Conservation (phyloP, 2,888 invertebrate genomes). For the Lingula anatina region DNA sequence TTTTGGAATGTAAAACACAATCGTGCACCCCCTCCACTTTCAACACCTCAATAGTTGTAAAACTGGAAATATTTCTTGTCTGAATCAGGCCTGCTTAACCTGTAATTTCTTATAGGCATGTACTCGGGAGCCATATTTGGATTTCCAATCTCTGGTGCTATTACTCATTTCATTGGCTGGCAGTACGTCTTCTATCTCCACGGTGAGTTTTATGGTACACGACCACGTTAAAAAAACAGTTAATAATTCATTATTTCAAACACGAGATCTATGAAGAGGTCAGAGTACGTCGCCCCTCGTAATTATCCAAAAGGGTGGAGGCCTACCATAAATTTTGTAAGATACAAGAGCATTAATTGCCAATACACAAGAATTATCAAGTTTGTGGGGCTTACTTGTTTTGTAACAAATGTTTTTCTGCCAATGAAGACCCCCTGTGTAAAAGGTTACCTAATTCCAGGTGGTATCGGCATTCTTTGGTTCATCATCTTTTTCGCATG, state of each 20-base stretch:
- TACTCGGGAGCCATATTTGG: constrained; percentile 46
- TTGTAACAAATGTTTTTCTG: too few relatives aligned
- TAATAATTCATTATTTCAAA: too few relatives aligned
- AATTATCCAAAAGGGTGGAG: not conserved
- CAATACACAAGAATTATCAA: too few relatives aligned
- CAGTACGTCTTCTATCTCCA: constrained; percentile 39
- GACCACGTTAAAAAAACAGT: too few relatives aligned
- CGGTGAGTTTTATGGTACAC: constrained; percentile 24
- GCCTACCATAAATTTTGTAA: not conserved
- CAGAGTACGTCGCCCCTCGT: not conserved
- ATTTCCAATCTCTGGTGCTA: constrained; percentile 37
- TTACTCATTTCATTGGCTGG: constrained; percentile 46
- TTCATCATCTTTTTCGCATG: constrained; percentile 31
- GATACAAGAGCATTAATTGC: too few relatives aligned
- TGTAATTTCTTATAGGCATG: constrained; percentile 26
- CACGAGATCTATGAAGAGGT: too few relatives aligned
- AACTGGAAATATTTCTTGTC: too few relatives aligned
- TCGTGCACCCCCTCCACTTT: too few relatives aligned
- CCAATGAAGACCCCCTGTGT: too few relatives aligned
- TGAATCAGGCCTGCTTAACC: too few relatives aligned
- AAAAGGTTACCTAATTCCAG: constrained; percentile 19
- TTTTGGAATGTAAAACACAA: not conserved
- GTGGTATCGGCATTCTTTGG: constrained; percentile 38
- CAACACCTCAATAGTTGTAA: too few relatives aligned
- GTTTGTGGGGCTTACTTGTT: too few relatives aligned